A percentile compares a stretch with the other conserved stretches of the same genome.
Evolutionary conservation across 2,888 invertebrate species (phyloP).

Genomic region (Panzeria rudis): DNA sequence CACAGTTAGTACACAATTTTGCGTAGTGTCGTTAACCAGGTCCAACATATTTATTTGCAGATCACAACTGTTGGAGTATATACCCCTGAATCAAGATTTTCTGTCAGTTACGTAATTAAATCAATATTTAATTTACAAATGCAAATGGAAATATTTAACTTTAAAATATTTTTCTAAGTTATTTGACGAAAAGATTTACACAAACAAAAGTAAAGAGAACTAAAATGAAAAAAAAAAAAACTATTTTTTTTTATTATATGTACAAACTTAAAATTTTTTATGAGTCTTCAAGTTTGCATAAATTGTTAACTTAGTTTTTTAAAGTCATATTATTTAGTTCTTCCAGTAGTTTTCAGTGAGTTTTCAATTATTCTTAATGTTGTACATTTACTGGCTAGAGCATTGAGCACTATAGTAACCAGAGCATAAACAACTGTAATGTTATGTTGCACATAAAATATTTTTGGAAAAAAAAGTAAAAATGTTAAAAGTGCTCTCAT

Average conservation of each 20-base stretch:
- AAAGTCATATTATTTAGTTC: background rate
- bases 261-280: slow-evolving; percentile 47
- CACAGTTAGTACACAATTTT: too few relatives aligned
- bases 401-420: slow-evolving; percentile 69
- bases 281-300: slow-evolving; percentile 46
- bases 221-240: background rate
- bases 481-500: slow-evolving; percentile 66
- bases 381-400: slow-evolving; percentile 24
- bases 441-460: background rate
- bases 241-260: slow-evolving; percentile 52
- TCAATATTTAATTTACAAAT: too few relatives aligned
- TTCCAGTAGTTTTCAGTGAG: background rate
- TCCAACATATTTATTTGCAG: too few relatives aligned
- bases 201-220: background rate
- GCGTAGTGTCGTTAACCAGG: too few relatives aligned
- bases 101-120: too few relatives aligned
- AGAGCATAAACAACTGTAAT: too few relatives aligned
- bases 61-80: too few relatives aligned
- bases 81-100: too few relatives aligned
- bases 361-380: slow-evolving; percentile 20
- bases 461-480: slow-evolving; percentile 62
- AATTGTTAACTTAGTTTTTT: slow-evolving; percentile 11
- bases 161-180: too few relatives aligned
- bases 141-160: too few relatives aligned
- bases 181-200: background rate